phyloP scores from a whole-genome alignment of 2,113 vertebrate genomes.

The Lynx canadensis region DNA sequence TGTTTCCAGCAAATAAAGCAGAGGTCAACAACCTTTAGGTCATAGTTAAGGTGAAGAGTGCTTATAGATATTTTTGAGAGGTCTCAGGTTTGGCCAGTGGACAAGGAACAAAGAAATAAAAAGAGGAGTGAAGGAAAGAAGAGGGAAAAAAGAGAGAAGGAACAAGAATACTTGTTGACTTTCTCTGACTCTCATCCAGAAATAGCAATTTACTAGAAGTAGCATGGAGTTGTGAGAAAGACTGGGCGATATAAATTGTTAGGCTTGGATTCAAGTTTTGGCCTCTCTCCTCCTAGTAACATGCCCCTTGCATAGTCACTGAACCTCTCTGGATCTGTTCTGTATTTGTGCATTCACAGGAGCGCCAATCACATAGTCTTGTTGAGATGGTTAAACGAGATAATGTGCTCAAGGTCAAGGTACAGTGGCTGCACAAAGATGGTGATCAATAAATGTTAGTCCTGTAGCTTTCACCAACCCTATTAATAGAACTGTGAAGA shows the following conservation, averaged over 20 bases:
- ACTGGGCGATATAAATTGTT: neutral
- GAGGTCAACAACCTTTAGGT: neutral
- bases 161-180: neutral
- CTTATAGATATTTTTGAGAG: neutral
- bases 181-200: neutral
- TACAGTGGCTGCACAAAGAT: neutral
- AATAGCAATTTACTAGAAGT: neutral
- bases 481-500: neutral
- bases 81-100: neutral
- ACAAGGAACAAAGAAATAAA: neutral
- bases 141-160: neutral
- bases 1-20: conserved; percentile 31
- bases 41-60: neutral
- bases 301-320: neutral
- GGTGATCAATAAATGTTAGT: neutral
- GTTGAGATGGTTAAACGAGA: neutral
- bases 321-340: neutral
- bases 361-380: neutral
- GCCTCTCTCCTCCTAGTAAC: neutral
- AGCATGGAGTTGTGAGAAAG: neutral
- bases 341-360: accelerated
- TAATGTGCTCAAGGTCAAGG: neutral
- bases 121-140: neutral
- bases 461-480: neutral
- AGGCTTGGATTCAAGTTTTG: neutral